phyloP scores from a whole-genome alignment of 1,140 invertebrate genomes.

The Ditylenchus dipsaci region DNA sequence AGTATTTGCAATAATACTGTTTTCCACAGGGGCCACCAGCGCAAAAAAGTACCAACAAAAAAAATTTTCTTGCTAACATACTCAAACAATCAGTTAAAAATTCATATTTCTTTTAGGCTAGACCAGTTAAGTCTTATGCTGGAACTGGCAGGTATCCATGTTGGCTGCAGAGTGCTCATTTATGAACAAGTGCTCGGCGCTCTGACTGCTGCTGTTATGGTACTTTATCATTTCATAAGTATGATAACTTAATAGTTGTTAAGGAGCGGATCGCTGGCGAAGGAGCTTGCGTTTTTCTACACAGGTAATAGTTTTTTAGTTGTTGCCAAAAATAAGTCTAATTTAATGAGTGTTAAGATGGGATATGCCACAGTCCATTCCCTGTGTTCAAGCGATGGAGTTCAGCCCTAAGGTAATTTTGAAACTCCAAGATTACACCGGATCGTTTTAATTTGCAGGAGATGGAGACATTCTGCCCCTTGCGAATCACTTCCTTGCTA shows the following conservation, averaged over 20 bases:
- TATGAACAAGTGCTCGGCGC: slow-evolving; percentile 34
- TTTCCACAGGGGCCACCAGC: no score
- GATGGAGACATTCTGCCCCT: slow-evolving; percentile 12
- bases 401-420: slow-evolving; percentile 2
- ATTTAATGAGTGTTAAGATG: neutral
- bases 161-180: slow-evolving; percentile 29
- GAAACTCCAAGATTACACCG: no score
- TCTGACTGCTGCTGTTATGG: slow-evolving; percentile 19
- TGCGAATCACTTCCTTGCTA: slow-evolving; percentile 31
- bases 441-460: slow-evolving; percentile 20
- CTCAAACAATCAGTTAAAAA: no score
- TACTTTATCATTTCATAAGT: no score
- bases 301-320: neutral
- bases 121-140: slow-evolving; percentile 28
- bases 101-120: slow-evolving; percentile 29
- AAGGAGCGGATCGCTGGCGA: slow-evolving; percentile 20
- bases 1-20: no score
- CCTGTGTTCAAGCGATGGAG: slow-evolving; percentile 30
- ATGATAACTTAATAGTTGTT: no score
- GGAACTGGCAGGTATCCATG: slow-evolving; percentile 16
- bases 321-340: no score
- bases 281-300: slow-evolving; percentile 25
- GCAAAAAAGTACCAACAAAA: no score
- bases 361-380: slow-evolving; percentile 34
- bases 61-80: no score